These are phyloP conservation scores for Clanis bilineata DNA, from an alignment of 2,888 invertebrate genomes.

Conservation along the genomic window DNA sequence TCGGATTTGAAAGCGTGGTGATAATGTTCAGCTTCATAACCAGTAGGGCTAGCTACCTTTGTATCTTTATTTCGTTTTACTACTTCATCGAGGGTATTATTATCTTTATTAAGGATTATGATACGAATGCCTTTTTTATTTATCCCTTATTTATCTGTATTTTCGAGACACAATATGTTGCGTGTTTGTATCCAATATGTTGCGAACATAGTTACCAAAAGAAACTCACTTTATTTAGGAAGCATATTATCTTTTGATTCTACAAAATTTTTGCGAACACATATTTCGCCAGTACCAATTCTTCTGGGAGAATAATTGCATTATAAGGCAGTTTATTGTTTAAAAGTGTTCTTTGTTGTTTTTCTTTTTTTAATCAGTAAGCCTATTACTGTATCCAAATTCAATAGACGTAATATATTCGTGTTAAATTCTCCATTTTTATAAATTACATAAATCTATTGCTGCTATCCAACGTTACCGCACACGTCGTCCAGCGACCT, in stretches of 20 bases:
- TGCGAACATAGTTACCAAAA: too few relatives aligned
- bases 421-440: background rate
- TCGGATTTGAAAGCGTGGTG: background rate
- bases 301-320: too few relatives aligned
- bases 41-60: background rate
- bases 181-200: too few relatives aligned
- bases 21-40: background rate
- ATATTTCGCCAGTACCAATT: background rate
- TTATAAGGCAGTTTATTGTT: too few relatives aligned
- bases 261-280: too few relatives aligned
- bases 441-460: background rate
- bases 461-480: background rate
- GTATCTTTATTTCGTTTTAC: background rate
- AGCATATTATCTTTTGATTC: too few relatives aligned
- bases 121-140: too few relatives aligned
- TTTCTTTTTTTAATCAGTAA: background rate
- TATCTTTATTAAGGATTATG: background rate
- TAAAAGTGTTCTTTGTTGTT: too few relatives aligned
- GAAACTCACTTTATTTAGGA: too few relatives aligned
- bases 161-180: too few relatives aligned
- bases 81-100: background rate
- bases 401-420: background rate
- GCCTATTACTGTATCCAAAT: background rate
- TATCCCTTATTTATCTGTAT: too few relatives aligned
- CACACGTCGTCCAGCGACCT: constrained; percentile 1